Base-by-base conservation (phyloP, 2,797 vertebrate genomes). In the Sebastes goodei region DNA sequence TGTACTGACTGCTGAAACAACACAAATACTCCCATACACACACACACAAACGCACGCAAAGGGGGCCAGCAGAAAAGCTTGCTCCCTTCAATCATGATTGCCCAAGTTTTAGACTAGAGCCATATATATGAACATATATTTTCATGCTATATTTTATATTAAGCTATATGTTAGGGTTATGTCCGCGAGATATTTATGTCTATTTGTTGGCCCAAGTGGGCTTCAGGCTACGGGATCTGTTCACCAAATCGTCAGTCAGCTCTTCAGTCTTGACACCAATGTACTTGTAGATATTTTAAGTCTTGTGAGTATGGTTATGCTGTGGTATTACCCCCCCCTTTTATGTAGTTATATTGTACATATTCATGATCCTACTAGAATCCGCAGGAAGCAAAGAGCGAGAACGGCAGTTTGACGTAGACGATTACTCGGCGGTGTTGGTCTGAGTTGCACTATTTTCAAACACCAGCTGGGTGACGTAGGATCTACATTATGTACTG, bases 71-170 rank as follows among this genome's bases (percentile, higher is more conserved):
- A 65, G 55, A 71, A 76, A 76, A 78, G 56, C 72, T 69, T 10
- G 75, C 77, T 84, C 78, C 80, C 86, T 81, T 90, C 77, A 80
- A 75, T 92, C 88, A 83, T 77, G 75, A 85, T 84, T 49, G 79
- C 87, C 88, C 89, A 81, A 86, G 70, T 88, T 87, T 86, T 89
- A 90, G 91, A 92, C 64, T 89, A 90, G 88, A 94, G 85, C 84
- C 87, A 86, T 90, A 93, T 94, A 89, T 92, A 91, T 89, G 61
- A 88, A 89, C 86, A 61, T 90, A 87, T 93, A 89, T 93, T 93
- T 95, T 93, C 88, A 93, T 88, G 85, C 88, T 93, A 93, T 93
- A 86, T 89, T 95, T 95, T 92, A 85, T 90, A 87, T 92, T 91
- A 92, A 93, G 91, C 93, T 94, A 80, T 83, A 89, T 80, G 79